phyloP scores from a whole-genome alignment of 2,888 invertebrate genomes.

The Octonoba sinensis region DNA sequence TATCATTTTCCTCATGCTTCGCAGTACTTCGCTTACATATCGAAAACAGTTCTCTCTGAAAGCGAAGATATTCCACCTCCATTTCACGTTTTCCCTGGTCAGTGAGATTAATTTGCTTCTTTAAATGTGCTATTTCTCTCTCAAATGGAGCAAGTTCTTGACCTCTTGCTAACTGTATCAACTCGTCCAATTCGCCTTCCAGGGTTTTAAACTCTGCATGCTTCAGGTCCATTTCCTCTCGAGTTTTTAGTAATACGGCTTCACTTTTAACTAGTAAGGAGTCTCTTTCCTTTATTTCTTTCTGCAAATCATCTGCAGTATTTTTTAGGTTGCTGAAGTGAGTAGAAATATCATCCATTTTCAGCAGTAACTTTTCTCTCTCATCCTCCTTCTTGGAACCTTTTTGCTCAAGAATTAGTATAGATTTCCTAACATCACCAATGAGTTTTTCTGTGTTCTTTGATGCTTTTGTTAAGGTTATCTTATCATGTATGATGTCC shows the following conservation, averaged over 20 bases:
- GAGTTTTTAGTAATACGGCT: slow-evolving; percentile 21
- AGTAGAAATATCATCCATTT: slow-evolving; percentile 27
- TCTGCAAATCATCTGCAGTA: slow-evolving; percentile 8
- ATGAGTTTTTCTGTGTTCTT: slow-evolving; percentile 51
- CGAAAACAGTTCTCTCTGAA: slow-evolving; percentile 40
- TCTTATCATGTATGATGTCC: slow-evolving; percentile 52
- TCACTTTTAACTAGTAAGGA: slow-evolving; percentile 34
- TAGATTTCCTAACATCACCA: slow-evolving; percentile 40
- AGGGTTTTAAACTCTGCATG: slow-evolving; percentile 18
- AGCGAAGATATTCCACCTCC: slow-evolving; percentile 42
- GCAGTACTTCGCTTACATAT: slow-evolving; percentile 31
- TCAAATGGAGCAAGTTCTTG: slow-evolving; percentile 54
- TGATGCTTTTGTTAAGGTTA: slow-evolving; percentile 52
- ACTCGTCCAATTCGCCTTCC: slow-evolving; percentile 35
- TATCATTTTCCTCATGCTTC: slow-evolving; percentile 46
- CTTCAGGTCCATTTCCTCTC: slow-evolving; percentile 33
- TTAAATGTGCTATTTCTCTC: slow-evolving; percentile 37
- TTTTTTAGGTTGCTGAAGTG: slow-evolving; percentile 25
- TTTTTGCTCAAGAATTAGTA: slow-evolving; percentile 26
- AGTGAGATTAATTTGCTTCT: slow-evolving; percentile 33
- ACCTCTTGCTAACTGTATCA: slow-evolving; percentile 43
- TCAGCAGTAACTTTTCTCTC: slow-evolving; percentile 36
- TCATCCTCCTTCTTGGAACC: slow-evolving; percentile 53
- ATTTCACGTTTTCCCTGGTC: slow-evolving; percentile 47
- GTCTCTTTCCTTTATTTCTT: slow-evolving; percentile 36